Conservation (phyloP, 1,140 invertebrate species). For the Oncopeltus fasciatus region DNA sequence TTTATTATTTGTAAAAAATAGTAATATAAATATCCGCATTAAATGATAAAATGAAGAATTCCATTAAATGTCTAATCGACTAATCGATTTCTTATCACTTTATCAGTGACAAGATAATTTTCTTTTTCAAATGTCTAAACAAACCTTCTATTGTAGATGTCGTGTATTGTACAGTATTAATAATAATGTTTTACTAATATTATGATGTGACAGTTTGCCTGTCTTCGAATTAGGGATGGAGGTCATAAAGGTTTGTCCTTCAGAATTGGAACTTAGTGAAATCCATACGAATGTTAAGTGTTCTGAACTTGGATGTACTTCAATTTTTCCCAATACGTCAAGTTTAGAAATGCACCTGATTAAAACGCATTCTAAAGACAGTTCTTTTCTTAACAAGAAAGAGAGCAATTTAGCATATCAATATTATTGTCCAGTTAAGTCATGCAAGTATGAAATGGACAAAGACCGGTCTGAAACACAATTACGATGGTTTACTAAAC, state of each 20-base stretch:
- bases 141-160: no score
- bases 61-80: no score
- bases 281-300: not conserved
- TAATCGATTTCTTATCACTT: no score
- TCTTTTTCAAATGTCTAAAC: no score
- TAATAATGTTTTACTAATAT: no score
- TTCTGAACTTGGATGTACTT: not conserved
- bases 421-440: constrained; percentile 9
- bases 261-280: not conserved
- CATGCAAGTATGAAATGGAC: constrained; percentile 13
- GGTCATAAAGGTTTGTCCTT: constrained; percentile 5
- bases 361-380: constrained; percentile 7
- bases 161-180: no score
- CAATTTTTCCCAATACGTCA: constrained; percentile 7
- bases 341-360: constrained; percentile 13
- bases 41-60: no score
- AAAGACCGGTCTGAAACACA: not conserved
- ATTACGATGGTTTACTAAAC: constrained; percentile 12
- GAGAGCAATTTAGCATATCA: not conserved
- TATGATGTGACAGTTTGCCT: no score
- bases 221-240: not conserved
- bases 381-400: constrained; percentile 9
- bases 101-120: no score
- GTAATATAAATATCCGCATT: no score
- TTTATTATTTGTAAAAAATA: no score